Evolutionary conservation across 2,797 vertebrate species (phyloP), one percentile per base, ranked within the genome.

Genomic region (Labroides dimidiatus): DNA sequence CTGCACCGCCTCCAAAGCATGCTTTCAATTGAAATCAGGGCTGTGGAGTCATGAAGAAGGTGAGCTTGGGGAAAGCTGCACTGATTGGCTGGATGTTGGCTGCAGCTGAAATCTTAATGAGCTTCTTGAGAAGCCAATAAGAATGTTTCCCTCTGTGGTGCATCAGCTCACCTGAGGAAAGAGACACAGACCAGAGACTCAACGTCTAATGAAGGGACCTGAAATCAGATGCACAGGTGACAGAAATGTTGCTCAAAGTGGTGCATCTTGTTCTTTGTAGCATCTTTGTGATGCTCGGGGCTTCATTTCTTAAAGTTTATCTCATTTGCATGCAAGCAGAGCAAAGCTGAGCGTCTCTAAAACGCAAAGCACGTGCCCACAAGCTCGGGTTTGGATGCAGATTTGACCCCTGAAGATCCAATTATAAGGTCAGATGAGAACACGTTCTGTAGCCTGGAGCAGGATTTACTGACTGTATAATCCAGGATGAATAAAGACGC

Each of bases 61-160:
- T 11, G 21, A 42, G 57, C 24, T 53, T 43, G 30, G 57, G 39
- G 78, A 41, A 50, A 10, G n/a, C 39, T 43, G 1, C 66, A 16
- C 76, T 84, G 71, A 89, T 90, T 91, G 87, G 79, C 17, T 48
- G 6, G 9, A 21, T 44, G 64, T 45, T 23, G 14, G 39, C 7
- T 44, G 56, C 86, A 91, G 84, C 67, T 90, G 88, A 73, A n/a
- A 20, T 59, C 14, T 72, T 20, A 53, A 54, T 39, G 44, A 61
- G 43, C 36, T 63, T 39, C 4, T 16, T 37, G 16, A 15, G 20
- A 20, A 69, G 62, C 87, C 87, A 89, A 75, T 84, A 21, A 66
- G 33, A 75, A 50, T 19, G 10, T 52, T 63, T n/a, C 75, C 64
- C 72, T 64, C 53, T 55, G 9, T 13, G 21, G 2, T 43, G 14